These are phyloP conservation scores for Hydropsyche tenuis DNA, from an alignment of 1,140 invertebrate species.

Conservation along the genomic window DNA sequence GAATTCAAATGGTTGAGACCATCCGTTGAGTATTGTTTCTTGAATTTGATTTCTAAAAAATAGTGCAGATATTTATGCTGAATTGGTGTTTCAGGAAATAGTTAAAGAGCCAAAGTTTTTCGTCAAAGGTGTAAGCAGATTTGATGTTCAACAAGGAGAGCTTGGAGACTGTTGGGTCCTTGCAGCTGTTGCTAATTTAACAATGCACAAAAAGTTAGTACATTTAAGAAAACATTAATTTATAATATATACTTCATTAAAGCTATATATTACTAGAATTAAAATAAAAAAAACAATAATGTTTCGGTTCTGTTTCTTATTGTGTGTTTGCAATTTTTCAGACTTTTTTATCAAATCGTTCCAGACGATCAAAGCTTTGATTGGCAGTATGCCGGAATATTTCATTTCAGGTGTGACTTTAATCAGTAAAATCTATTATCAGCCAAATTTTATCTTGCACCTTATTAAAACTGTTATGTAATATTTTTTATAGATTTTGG, in stretches of 20 bases:
- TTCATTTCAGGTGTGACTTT: too few species aligned
- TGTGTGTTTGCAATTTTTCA: too few species aligned
- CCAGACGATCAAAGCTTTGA: too few species aligned
- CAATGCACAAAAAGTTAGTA: slow-evolving; percentile 59
- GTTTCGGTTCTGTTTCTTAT: too few species aligned
- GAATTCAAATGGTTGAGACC: not conserved
- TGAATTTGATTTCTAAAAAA: not conserved
- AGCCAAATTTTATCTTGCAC: too few species aligned
- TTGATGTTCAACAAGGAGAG: slow-evolving; percentile 77
- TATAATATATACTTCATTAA: too few species aligned
- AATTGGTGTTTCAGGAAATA: slow-evolving; percentile 71
- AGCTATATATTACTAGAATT: not conserved
- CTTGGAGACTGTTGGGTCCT: slow-evolving; percentile 63
- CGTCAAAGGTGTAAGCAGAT: slow-evolving; percentile 87
- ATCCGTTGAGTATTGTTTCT: slow-evolving; percentile 1
- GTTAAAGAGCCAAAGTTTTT: slow-evolving; percentile 81
- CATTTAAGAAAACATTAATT: slow-evolving; percentile 52
- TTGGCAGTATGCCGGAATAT: too few species aligned
- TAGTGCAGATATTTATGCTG: too few species aligned
- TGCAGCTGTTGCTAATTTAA: slow-evolving; percentile 63
- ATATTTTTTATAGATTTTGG: slow-evolving; percentile 61
- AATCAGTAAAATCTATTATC: not conserved
- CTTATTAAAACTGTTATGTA: too few species aligned
- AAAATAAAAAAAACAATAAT: not conserved
- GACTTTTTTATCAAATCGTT: too few species aligned